phyloP scores from a whole-genome alignment of 2,113 vertebrate species.

The Paracanthobrama guichenoti region DNA sequence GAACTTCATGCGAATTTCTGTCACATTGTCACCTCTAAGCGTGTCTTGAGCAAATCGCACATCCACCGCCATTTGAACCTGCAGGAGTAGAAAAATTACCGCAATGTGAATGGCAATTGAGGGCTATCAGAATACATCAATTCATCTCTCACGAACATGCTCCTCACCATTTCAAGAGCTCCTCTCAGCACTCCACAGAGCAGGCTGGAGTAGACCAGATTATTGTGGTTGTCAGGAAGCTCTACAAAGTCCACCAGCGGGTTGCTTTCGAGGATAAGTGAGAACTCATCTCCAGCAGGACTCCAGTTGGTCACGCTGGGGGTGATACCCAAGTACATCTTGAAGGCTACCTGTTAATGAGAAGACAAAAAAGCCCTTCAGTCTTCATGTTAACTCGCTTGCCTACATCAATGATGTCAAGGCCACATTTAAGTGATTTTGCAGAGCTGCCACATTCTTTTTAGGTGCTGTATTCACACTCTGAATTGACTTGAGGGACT shows the following conservation, averaged over 20 bases:
- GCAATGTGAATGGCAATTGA: not conserved
- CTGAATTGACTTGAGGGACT: constrained; percentile 1
- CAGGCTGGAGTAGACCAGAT: constrained; percentile 94
- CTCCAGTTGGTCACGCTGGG: constrained; percentile 99
- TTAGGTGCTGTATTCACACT: constrained; percentile 8
- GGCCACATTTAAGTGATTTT: constrained; percentile 32
- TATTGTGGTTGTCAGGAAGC: constrained; percentile 94
- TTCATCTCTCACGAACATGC: not conserved
- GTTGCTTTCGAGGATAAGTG: constrained; percentile 95
- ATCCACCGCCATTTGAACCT: constrained; percentile 99
- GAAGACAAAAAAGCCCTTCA: not conserved
- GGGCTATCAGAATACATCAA: not conserved
- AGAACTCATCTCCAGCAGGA: constrained; percentile 96
- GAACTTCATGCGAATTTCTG: constrained; percentile 98
- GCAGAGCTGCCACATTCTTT: constrained; percentile 38
- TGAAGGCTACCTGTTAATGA: constrained; percentile 87
- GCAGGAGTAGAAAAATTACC: not conserved
- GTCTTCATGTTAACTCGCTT: not conserved
- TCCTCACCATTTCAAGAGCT: constrained; percentile 95
- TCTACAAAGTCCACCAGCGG: constrained; percentile 98
- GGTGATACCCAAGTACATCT: constrained; percentile 97
- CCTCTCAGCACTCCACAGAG: constrained; percentile 93
- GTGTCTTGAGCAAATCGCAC: constrained; percentile 95
- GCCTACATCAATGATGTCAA: not conserved
- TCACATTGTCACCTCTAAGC: constrained; percentile 92